Evolutionary conservation across 2,113 vertebrate genomes (phyloP), one percentile per base, ranked within the genome.

Genomic region (Tenrec ecaudatus): DNA sequence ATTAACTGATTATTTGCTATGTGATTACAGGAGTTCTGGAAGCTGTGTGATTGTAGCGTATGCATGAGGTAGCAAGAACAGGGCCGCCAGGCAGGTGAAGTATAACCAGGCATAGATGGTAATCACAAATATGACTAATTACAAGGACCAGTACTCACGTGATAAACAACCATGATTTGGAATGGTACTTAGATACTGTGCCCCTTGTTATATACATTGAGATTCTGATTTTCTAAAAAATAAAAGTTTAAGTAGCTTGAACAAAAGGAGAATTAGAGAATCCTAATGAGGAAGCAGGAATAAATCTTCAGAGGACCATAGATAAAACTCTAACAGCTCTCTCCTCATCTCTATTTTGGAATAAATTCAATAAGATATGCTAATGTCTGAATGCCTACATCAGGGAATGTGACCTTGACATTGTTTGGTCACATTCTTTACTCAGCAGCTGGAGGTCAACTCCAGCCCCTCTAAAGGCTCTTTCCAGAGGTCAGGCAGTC

Each of bases 171-270:
- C 20, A 62, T 53, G 2, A 38, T 66, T 40, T 76, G 27, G 3
- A 82, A 75, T 0, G 62, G 73, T 71, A 43, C 19, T n/a, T 68
- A 27, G 36, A 53, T 14, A 69, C 23, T 15, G 0, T 27, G 40
- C 7, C 68, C 33, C 6, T 4, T 38, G 71, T 66, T 91, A 86
- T 73, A 73, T 71, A 78, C 3, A 68, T 25, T 40, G 43, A 20
- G 16, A 85, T 4, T 60, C 88, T 71, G 60, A 47, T 78, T 93
- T 88, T 11, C 33, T n/a, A 29, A 2, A 77, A 53, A 82, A 89
- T 27, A 88, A 89, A 93, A 76, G n/a, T 87, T 88, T 60, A 90
- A 62, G 43, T n/a, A 75, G 19, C 12, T 79, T 85, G 62, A 79
- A 78, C 6, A 66, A 53, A 85, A 80, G 36, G 78, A 47, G 5